Evolutionary conservation across 2,113 vertebrate species (phyloP).

Genomic region (Coptodon rendalli): DNA sequence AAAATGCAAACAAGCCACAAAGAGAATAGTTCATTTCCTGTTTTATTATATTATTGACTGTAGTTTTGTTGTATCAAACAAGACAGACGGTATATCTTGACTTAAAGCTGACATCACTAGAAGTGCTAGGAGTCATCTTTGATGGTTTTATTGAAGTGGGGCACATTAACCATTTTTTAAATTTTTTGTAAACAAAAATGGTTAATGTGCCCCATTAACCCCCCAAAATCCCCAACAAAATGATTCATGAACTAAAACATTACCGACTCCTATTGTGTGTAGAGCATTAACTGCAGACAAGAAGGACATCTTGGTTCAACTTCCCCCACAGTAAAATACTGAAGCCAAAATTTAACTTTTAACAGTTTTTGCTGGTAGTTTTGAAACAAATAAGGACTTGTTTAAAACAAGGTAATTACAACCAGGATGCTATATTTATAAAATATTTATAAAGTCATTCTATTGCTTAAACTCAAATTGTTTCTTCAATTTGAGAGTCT

Average conservation of each 20-base stretch:
- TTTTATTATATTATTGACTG: background rate
- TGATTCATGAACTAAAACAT: background rate
- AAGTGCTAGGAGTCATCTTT: background rate
- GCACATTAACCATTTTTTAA: background rate
- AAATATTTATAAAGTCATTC: background rate
- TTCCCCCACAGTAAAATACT: background rate
- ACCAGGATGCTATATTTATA: background rate
- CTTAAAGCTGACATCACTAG: background rate
- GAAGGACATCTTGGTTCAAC: background rate
- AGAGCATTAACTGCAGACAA: background rate
- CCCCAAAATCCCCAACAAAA: background rate
- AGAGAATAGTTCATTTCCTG: background rate
- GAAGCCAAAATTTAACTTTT: background rate
- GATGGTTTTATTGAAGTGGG: background rate
- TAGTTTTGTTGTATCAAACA: background rate
- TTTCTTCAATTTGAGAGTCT: background rate
- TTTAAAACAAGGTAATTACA: background rate
- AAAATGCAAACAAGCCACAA: background rate
- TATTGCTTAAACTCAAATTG: background rate
- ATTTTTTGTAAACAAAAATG: background rate
- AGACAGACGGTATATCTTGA: background rate
- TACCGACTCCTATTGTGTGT: rapidly evolving
- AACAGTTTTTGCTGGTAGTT: background rate
- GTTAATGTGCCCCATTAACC: background rate
- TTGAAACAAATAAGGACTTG: background rate